Percentiles rank a stretch among this genome's conserved stretches.
Conservation (phyloP, 1,140 invertebrate genomes). For the Eupeodes corollae region DNA sequence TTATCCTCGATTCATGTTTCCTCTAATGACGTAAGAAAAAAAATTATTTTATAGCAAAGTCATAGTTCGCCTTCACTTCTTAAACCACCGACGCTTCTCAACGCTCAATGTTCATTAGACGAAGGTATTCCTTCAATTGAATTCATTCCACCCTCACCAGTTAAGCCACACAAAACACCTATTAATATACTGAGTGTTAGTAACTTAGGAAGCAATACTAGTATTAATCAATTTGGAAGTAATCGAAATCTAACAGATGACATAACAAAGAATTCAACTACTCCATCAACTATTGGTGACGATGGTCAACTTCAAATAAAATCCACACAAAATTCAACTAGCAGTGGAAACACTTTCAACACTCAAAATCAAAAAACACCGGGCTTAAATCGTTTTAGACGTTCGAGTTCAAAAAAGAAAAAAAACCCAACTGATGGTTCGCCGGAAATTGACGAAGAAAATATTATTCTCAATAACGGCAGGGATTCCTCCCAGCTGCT, state of each 20-base stretch:
- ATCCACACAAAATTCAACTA: constrained; percentile 8
- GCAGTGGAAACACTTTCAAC: constrained; percentile 14
- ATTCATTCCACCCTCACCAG: constrained; percentile 33
- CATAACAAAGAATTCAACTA: constrained; percentile 26
- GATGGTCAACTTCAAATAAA: not conserved
- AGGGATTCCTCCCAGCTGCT: constrained; percentile 22
- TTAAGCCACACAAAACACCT: constrained; percentile 26
- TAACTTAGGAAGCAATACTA: constrained; percentile 12
- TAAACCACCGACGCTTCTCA: constrained; percentile 32
- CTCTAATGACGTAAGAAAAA: not conserved
- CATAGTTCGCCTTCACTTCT: constrained; percentile 24
- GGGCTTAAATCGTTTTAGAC: constrained; percentile 31
- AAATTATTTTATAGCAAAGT: constrained; percentile 3
- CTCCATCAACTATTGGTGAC: constrained; percentile 9
- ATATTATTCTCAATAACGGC: constrained; percentile 27
- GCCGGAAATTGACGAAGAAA: constrained; percentile 15
- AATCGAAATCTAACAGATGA: constrained; percentile 27
- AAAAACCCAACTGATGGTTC: not conserved
- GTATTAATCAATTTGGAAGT: constrained; percentile 6
- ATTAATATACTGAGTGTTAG: constrained; percentile 32
- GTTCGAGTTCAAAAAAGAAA: constrained; percentile 26
- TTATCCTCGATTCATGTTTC: not conserved
- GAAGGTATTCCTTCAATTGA: constrained; percentile 34
- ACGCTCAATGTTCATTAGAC: constrained; percentile 24
- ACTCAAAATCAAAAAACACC: constrained; percentile 7